phyloP scores from a whole-genome alignment of 2,888 invertebrate genomes.

The Bombylius discolor region DNA sequence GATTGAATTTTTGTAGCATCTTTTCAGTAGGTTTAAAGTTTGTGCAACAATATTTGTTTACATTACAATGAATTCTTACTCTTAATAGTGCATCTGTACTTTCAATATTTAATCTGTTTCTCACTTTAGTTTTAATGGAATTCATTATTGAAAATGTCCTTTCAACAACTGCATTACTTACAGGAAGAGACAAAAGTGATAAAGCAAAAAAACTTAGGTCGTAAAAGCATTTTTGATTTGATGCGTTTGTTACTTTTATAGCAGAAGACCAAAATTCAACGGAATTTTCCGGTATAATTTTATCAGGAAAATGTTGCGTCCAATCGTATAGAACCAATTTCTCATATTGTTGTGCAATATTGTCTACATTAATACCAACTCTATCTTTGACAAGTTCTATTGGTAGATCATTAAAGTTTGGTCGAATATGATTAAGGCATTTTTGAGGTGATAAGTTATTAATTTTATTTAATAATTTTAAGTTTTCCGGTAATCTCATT shows the following conservation, averaged over 20 bases:
- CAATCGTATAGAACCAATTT: background rate
- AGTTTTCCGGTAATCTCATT: background rate
- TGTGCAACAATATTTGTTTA: too few relatives aligned
- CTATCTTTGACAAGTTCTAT: background rate
- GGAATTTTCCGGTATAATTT: background rate
- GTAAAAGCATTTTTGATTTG: background rate
- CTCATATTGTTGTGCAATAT: background rate
- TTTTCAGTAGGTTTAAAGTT: too few relatives aligned
- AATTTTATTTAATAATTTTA: background rate
- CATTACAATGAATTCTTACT: background rate
- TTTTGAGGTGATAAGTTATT: background rate
- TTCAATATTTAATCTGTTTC: slow-evolving; percentile 1
- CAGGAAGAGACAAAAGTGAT: background rate
- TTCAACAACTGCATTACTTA: slow-evolving; percentile 8
- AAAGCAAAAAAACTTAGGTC: background rate
- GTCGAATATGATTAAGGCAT: background rate
- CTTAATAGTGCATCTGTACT: background rate
- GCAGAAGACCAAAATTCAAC: background rate
- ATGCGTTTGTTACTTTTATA: background rate
- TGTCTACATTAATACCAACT: background rate
- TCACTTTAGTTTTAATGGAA: slow-evolving; percentile 2
- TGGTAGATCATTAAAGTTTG: background rate
- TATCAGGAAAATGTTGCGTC: background rate
- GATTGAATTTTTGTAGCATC: too few relatives aligned
- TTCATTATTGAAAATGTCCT: slow-evolving; percentile 6